Conservation (phyloP, 2,797 vertebrate genomes). For the Malacoctenus gilli region DNA sequence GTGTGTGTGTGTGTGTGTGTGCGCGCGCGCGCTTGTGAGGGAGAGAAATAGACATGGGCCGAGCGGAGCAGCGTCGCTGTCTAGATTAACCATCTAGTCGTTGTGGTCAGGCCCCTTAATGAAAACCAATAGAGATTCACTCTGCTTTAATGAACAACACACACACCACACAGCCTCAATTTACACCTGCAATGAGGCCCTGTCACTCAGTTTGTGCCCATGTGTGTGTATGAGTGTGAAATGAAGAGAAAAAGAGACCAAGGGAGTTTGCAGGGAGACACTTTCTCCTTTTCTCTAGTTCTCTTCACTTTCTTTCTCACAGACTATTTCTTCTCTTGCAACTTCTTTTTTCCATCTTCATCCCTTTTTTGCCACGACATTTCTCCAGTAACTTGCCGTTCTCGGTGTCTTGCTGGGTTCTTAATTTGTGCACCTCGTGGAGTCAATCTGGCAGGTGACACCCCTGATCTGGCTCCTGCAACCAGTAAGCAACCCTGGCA, state of each 20-base stretch:
- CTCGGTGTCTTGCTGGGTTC: neutral
- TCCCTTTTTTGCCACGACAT: neutral
- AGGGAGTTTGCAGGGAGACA: neutral
- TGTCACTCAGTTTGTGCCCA: conserved; percentile 82
- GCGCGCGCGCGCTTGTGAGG: conserved; percentile 65
- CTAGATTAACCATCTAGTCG: conserved; percentile 91
- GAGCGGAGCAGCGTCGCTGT: conserved; percentile 77
- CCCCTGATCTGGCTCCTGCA: conserved; percentile 87
- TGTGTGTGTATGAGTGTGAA: conserved; percentile 20
- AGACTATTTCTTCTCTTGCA: neutral
- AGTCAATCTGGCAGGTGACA: conserved; percentile 95
- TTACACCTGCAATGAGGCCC: conserved; percentile 95
- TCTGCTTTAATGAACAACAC: conserved; percentile 98
- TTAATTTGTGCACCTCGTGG: conserved; percentile 32
- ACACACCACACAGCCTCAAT: conserved; percentile 95
- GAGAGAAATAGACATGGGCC: conserved; percentile 38
- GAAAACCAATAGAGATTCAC: conserved; percentile 99
- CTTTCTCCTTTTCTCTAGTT: neutral
- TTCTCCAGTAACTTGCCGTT: conserved; percentile 4
- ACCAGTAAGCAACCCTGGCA: conserved; percentile 95
- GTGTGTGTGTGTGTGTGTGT: conserved; percentile 61
- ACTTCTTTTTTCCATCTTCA: neutral
- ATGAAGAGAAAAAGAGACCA: too few relatives aligned
- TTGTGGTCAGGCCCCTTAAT: conserved; percentile 88
- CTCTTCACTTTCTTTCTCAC: neutral